Evolutionary conservation across 2,888 invertebrate genomes (phyloP), one percentile per base, ranked within the genome.

Genomic region (Alsophila aescularia): DNA sequence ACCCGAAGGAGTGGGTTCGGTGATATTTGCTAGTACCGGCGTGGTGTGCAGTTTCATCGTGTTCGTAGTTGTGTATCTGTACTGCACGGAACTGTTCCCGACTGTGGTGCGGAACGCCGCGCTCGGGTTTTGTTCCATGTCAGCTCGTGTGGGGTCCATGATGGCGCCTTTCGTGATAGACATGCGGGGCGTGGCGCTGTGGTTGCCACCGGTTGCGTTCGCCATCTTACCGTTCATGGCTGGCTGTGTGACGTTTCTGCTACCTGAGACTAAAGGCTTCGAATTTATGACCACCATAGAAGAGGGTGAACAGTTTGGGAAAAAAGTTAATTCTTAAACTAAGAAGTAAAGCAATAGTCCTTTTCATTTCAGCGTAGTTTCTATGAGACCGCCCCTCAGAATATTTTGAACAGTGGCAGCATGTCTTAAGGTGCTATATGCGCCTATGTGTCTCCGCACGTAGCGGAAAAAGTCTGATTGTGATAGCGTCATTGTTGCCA

Each of bases 81-180:
- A 96, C 83, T 95, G 96, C 31, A 95, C 96, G 0, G 98, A 98
- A 83, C 78, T 97, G 43, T 98, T 97, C 71, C 98, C 98, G 0
- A 98, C 98, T 0, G 96, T 97, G 1, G 95, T 97, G 1, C 92
- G 98, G 27, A 98, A 97, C 70, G 95, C 96, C 41, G 98, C 97
- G 0, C 92, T 98, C 50, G 98, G 98, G 0, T 93, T 95, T n/a
- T 96, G 96, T n/a, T 98, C 97, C 0, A 96, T 97, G 94, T 93
- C 95, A 73, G 97, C 97, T 0, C 93, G 98, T 62, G 88, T 97
- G 16, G 98, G 98, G 0, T 97, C 97, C 0, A 96, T 98, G 93
- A 67, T 95, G 8, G 96, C 98, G 0, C 97, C 98, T 0, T 96
- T 96, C 73, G 93, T 98, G 6, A 94, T 96, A 14, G 93, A 93